These are phyloP conservation scores for Stichopus chloronotus DNA, from an alignment of 35 echinoderm and acorn worm species.

Conservation along the genomic window DNA sequence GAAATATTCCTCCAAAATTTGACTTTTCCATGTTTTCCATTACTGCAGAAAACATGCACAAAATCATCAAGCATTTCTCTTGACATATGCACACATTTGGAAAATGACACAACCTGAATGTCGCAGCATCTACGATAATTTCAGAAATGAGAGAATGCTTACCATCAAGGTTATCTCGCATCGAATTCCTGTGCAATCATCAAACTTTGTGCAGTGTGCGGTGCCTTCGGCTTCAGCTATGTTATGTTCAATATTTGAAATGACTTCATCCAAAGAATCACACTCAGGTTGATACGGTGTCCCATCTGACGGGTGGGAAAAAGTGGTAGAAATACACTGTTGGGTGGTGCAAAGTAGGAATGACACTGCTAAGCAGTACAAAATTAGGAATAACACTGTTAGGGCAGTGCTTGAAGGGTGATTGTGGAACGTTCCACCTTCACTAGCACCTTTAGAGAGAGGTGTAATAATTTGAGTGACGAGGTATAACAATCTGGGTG, in stretches of 20 bases:
- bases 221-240: neutral
- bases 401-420: too few relatives aligned
- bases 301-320: neutral
- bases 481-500: too few relatives aligned
- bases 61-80: neutral
- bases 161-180: neutral
- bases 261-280: neutral
- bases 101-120: too few relatives aligned
- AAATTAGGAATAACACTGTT: too few relatives aligned
- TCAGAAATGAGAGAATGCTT: neutral
- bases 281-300: slow-evolving; percentile 37
- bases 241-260: neutral
- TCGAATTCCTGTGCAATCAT: slow-evolving; percentile 17
- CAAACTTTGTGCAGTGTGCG: neutral
- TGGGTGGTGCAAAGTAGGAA: too few relatives aligned
- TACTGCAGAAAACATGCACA: too few relatives aligned
- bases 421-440: too few relatives aligned
- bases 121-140: too few relatives aligned
- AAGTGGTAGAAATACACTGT: too few relatives aligned
- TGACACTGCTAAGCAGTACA: too few relatives aligned
- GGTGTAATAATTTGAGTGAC: too few relatives aligned
- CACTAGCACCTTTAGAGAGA: too few relatives aligned
- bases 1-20: neutral
- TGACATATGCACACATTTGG: neutral
- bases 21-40: neutral